A percentile compares a stretch with the other conserved stretches of the same genome.
Conservation (phyloP, 2,888 invertebrate species). For the Neocrepidodera transversa region DNA sequence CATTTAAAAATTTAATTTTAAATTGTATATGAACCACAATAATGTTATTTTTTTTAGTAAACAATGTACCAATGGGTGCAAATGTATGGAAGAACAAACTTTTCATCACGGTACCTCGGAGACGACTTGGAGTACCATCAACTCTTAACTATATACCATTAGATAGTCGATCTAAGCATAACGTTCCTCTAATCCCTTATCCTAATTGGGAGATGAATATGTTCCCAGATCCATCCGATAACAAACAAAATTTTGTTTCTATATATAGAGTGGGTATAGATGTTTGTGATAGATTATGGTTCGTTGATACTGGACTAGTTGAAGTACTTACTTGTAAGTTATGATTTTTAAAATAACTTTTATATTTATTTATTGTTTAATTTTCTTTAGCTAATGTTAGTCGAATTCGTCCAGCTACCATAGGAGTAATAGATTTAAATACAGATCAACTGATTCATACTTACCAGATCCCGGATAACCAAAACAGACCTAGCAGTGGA, state of each 20-base stretch:
- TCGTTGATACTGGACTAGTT: constrained; percentile 77
- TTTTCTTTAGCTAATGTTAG: constrained; percentile 58
- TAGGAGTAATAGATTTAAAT: constrained; percentile 72
- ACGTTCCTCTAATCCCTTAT: constrained; percentile 66
- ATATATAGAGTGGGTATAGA: constrained; percentile 77
- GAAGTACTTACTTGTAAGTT: constrained; percentile 68
- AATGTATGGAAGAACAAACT: constrained; percentile 70
- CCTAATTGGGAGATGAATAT: constrained; percentile 68
- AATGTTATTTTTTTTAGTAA: constrained; percentile 58
- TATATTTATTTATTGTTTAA: background rate
- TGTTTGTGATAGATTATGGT: constrained; percentile 77
- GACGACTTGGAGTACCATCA: constrained; percentile 67
- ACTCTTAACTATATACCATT: constrained; percentile 60
- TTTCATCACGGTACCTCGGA: constrained; percentile 76
- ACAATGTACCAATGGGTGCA: constrained; percentile 74
- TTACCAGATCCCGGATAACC: constrained; percentile 64
- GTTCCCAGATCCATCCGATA: constrained; percentile 55
- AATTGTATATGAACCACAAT: no score
- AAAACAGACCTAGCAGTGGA: constrained; percentile 61
- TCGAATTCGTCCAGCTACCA: constrained; percentile 66
- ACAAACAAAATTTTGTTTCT: constrained; percentile 63
- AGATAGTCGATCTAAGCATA: constrained; percentile 53
- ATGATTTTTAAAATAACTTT: background rate
- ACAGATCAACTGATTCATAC: constrained; percentile 68
- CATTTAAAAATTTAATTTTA: no score